phyloP scores from a whole-genome alignment of 1,140 invertebrate genomes.

The Drosophila suzukii region DNA sequence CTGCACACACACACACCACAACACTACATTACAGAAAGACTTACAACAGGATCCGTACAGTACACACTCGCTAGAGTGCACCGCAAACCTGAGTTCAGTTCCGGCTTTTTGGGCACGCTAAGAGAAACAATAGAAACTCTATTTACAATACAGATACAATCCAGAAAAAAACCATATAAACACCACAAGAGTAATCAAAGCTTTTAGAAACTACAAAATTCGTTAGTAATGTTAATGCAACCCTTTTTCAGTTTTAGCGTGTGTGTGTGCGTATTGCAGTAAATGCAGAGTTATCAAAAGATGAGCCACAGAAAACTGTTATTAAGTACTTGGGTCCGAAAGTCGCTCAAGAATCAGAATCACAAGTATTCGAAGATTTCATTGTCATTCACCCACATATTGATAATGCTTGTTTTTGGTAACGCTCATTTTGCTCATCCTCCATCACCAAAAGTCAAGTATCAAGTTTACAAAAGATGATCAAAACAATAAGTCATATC shows the following conservation, averaged over 20 bases:
- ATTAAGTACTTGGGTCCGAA: slow-evolving; percentile 10
- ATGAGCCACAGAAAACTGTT: slow-evolving; percentile 24
- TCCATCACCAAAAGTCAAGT: slow-evolving; percentile 39
- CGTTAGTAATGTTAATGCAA: slow-evolving; percentile 42
- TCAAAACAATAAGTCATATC: background rate
- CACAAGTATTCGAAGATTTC: slow-evolving; percentile 16
- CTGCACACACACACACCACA: slow-evolving; percentile 60
- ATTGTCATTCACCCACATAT: slow-evolving; percentile 46
- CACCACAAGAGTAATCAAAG: slow-evolving; percentile 40
- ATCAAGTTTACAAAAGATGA: background rate
- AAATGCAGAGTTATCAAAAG: slow-evolving; percentile 69
- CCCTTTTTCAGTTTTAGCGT: slow-evolving; percentile 49
- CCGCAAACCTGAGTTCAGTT: slow-evolving; percentile 65
- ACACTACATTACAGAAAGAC: slow-evolving; percentile 14
- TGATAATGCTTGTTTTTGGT: slow-evolving; percentile 49
- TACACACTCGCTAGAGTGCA: slow-evolving; percentile 67
- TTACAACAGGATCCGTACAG: slow-evolving; percentile 43
- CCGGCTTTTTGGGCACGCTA: slow-evolving; percentile 66
- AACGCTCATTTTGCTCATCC: slow-evolving; percentile 64
- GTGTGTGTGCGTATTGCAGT: slow-evolving; percentile 34
- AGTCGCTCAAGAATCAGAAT: background rate
- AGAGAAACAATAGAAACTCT: slow-evolving; percentile 41
- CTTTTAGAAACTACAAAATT: slow-evolving; percentile 47
- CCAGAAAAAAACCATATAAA: slow-evolving; percentile 5
- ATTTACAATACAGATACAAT: slow-evolving; percentile 19